phyloP scores from a whole-genome alignment of 2,797 vertebrate genomes.

The Arrhamphus sclerolepis region DNA sequence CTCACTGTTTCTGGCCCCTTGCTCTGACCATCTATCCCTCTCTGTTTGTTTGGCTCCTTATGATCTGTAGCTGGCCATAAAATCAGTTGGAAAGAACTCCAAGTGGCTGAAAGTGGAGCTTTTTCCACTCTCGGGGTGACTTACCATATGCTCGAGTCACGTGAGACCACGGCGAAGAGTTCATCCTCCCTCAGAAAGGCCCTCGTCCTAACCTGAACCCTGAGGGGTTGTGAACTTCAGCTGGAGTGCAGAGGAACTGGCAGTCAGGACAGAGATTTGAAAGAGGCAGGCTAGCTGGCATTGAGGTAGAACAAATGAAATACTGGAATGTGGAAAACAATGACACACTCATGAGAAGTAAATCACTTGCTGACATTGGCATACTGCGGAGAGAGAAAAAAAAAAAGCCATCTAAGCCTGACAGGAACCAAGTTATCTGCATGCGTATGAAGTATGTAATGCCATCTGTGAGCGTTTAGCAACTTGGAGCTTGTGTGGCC shows the following conservation, averaged over 20 bases:
- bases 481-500: slow-evolving; percentile 68
- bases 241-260: slow-evolving; percentile 51
- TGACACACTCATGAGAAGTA: slow-evolving; percentile 55
- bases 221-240: slow-evolving; percentile 61
- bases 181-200: slow-evolving; percentile 42
- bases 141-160: slow-evolving; percentile 73
- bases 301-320: slow-evolving; percentile 64
- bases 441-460: slow-evolving; percentile 53
- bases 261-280: slow-evolving; percentile 25
- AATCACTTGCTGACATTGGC: slow-evolving; percentile 67
- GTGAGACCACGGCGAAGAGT: slow-evolving; percentile 58
- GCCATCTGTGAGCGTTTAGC: slow-evolving; percentile 76
- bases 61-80: slow-evolving; percentile 66
- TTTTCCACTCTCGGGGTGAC: slow-evolving; percentile 72
- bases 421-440: slow-evolving; percentile 69
- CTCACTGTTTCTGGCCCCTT: slow-evolving; percentile 39
- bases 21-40: slow-evolving; percentile 48
- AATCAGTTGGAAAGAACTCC: slow-evolving; percentile 72
- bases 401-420: slow-evolving; percentile 41
- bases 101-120: slow-evolving; percentile 63
- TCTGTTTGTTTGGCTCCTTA: slow-evolving; percentile 70
- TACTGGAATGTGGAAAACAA: slow-evolving; percentile 70
- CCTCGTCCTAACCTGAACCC: slow-evolving; percentile 73
- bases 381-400: slow-evolving; percentile 31
- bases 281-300: slow-evolving; percentile 54